Conservation (phyloP, 2,113 vertebrate genomes). For the Labeo rohita region DNA sequence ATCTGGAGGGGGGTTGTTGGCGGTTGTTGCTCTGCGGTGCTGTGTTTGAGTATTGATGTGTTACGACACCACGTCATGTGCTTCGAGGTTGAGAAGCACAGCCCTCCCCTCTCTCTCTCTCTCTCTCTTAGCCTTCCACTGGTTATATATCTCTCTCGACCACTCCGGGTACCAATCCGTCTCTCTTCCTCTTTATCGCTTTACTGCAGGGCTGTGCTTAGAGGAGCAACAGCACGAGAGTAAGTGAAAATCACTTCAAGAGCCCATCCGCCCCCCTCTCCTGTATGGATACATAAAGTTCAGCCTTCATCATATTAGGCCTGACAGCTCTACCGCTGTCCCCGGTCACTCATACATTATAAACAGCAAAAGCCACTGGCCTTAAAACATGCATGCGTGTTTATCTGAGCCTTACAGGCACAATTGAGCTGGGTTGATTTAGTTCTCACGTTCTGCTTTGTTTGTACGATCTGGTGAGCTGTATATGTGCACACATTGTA, state of each 20-base stretch:
- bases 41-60: slow-evolving; percentile 58
- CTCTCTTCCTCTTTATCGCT: slow-evolving; percentile 8
- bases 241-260: background rate
- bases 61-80: slow-evolving; percentile 57
- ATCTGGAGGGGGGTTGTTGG: slow-evolving; percentile 43
- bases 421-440: slow-evolving; percentile 58
- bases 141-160: background rate
- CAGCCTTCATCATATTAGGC: slow-evolving; percentile 36
- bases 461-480: slow-evolving; percentile 62
- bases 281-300: slow-evolving; percentile 17
- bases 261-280: background rate
- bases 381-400: background rate
- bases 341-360: slow-evolving; percentile 37
- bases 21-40: slow-evolving; percentile 46
- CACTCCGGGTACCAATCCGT: background rate
- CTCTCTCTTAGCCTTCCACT: slow-evolving; percentile 8
- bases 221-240: slow-evolving; percentile 4
- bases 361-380: background rate
- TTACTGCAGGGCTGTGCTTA: slow-evolving; percentile 14
- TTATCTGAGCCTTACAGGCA: slow-evolving; percentile 47
- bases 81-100: background rate
- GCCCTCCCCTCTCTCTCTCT: background rate
- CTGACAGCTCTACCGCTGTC: slow-evolving; percentile 39
- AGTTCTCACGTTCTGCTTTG: slow-evolving; percentile 63
- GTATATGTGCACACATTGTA: slow-evolving; percentile 43